phyloP scores from a whole-genome alignment of 1,140 invertebrate species.

The Drosophila lacteicornis region DNA sequence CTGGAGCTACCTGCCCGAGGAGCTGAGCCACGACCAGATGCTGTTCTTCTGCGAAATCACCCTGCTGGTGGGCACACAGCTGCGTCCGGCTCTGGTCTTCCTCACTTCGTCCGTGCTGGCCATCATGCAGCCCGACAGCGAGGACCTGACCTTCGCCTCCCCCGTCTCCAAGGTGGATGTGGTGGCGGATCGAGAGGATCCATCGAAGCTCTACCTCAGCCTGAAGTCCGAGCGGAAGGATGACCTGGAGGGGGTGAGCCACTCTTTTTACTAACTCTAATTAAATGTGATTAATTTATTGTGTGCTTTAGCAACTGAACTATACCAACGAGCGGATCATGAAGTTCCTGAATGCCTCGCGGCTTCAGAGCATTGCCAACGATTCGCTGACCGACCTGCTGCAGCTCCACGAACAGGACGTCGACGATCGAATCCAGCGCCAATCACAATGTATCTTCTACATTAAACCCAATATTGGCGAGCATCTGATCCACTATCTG shows the following conservation, averaged over 20 bases:
- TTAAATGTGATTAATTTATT: background rate
- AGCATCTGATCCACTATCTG: conserved; percentile 74
- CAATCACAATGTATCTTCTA: conserved; percentile 77
- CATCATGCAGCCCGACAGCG: conserved; percentile 61
- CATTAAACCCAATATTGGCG: conserved; percentile 69
- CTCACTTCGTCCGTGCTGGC: conserved; percentile 73
- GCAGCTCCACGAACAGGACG: conserved; percentile 46
- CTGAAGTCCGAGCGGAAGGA: conserved; percentile 43
- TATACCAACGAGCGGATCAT: conserved; percentile 80
- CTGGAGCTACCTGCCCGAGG: conserved; percentile 69
- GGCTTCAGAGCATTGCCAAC: conserved; percentile 34
- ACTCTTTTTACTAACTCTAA: background rate
- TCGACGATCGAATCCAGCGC: conserved; percentile 41
- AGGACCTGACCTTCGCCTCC: conserved; percentile 69
- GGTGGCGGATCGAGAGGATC: conserved; percentile 63
- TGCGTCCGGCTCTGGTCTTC: conserved; percentile 64
- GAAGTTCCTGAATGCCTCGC: conserved; percentile 70
- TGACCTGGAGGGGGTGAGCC: conserved; percentile 71
- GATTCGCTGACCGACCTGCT: conserved; percentile 70
- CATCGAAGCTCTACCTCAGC: conserved; percentile 68
- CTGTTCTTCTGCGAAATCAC: conserved; percentile 77
- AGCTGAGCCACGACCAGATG: conserved; percentile 70
- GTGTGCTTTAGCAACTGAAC: conserved; percentile 51
- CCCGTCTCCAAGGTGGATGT: conserved; percentile 67
- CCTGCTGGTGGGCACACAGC: conserved; percentile 47